Conservation (phyloP, 2,797 vertebrate genomes). For the Enteromius viviparus region DNA sequence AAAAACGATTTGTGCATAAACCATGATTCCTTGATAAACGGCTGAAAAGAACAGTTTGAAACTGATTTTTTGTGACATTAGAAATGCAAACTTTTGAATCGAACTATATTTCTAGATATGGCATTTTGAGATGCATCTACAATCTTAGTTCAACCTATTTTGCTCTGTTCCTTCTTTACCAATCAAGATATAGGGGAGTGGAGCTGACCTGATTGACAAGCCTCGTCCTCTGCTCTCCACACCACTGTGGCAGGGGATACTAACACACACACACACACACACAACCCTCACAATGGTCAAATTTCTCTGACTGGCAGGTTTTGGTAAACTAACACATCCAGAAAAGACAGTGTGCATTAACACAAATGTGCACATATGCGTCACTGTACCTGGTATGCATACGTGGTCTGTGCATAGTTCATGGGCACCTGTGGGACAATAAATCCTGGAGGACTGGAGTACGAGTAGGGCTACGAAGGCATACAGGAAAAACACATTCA, state of each 20-base stretch:
- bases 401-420: slow-evolving; percentile 74
- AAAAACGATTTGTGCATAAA: background rate
- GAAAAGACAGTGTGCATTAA: background rate
- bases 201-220: slow-evolving; percentile 75
- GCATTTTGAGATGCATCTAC: background rate
- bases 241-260: slow-evolving; percentile 73
- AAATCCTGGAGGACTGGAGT: slow-evolving; percentile 69
- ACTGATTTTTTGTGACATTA: background rate
- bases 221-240: slow-evolving; percentile 69
- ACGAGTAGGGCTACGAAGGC: slow-evolving; percentile 70
- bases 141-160: background rate
- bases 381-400: slow-evolving; percentile 74
- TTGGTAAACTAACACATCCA: background rate
- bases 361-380: background rate
- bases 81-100: background rate
- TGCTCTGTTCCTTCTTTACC: background rate
- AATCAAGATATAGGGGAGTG: slow-evolving; percentile 16
- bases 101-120: background rate
- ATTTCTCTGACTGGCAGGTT: background rate
- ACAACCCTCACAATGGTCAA: slow-evolving; percentile 26
- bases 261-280: slow-evolving; percentile 60
- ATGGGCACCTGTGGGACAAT: slow-evolving; percentile 75
- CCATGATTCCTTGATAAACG: background rate
- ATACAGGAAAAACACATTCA: background rate
- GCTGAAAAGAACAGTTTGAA: background rate